Conservation (phyloP, 2,888 invertebrate genomes). For the Mesopsocus fuscifrons region DNA sequence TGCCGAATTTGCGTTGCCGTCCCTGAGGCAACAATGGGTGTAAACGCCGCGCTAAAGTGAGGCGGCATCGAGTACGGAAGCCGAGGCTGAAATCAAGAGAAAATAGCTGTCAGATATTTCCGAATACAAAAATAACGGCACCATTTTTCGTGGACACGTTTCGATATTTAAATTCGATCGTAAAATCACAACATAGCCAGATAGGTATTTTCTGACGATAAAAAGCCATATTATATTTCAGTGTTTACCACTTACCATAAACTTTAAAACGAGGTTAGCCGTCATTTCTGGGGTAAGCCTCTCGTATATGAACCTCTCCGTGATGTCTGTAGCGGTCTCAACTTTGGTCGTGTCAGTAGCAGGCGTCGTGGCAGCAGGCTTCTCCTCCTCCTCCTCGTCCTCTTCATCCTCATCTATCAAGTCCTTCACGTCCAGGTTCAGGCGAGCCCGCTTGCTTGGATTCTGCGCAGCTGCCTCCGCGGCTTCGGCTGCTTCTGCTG, state of each 20-base stretch:
- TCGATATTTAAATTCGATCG: too few relatives aligned
- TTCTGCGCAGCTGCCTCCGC: background rate
- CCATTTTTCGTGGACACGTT: too few relatives aligned
- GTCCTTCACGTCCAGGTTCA: conserved; percentile 20
- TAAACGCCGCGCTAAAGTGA: conserved; percentile 63
- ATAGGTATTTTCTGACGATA: too few relatives aligned
- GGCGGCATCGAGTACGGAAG: conserved; percentile 69
- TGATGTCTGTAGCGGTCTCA: conserved; percentile 42
- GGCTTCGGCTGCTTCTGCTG: conserved; percentile 18
- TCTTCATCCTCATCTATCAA: conserved; percentile 25
- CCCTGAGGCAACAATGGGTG: conserved; percentile 76
- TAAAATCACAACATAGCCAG: too few relatives aligned
- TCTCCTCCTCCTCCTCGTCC: conserved; percentile 30
- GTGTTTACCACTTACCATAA: conserved; percentile 29
- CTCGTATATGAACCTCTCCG: conserved; percentile 38
- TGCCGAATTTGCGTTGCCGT: conserved; percentile 54
- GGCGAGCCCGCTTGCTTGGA: conserved; percentile 19
- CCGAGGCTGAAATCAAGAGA: conserved; percentile 31
- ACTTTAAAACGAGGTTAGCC: conserved; percentile 41
- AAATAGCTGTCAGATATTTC: too few relatives aligned
- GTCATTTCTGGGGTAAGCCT: conserved; percentile 38
- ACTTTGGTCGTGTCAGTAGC: conserved; percentile 34
- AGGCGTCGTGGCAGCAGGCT: conserved; percentile 26
- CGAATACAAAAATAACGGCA: too few relatives aligned
- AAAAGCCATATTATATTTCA: too few relatives aligned